A percentile compares a stretch with the other conserved stretches of the same genome.
Conservation (phyloP, 2,797 vertebrate genomes). For the Pseudopleuronectes americanus region DNA sequence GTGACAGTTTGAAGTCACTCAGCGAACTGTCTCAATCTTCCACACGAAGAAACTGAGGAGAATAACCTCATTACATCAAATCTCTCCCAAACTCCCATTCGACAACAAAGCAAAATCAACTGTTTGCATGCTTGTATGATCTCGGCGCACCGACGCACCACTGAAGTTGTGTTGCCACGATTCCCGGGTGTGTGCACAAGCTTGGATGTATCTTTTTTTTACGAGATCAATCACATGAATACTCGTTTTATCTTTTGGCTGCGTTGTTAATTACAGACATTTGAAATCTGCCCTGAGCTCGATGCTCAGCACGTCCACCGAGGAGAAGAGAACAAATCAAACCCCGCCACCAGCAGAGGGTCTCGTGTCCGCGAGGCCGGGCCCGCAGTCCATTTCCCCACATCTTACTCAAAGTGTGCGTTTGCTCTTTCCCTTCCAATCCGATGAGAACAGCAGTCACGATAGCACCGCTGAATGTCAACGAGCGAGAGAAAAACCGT, state of each 20-base stretch:
- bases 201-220: constrained; percentile 6
- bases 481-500: constrained; percentile 57
- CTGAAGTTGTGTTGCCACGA: constrained; percentile 48
- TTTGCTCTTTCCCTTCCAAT: constrained; percentile 61
- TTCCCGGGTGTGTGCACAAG: constrained; percentile 19
- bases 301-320: background rate
- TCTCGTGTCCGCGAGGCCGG: constrained; percentile 2
- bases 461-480: constrained; percentile 69
- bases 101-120: constrained; percentile 51
- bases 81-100: constrained; percentile 33
- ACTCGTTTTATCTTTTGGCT: background rate
- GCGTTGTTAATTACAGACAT: constrained; percentile 6
- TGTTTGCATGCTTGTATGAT: constrained; percentile 54
- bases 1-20: constrained; percentile 42
- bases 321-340: background rate
- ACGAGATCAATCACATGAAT: background rate
- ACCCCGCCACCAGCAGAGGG: constrained; percentile 14
- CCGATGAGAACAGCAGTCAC: constrained; percentile 64
- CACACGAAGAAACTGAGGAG: constrained; percentile 26
- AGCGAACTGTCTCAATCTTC: constrained; percentile 5
- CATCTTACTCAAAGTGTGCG: constrained; percentile 23
- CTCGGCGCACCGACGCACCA: constrained; percentile 47
- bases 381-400: constrained; percentile 22
- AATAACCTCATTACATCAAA: constrained; percentile 59
- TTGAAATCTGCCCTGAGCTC: background rate